phyloP scores from a whole-genome alignment of 1,140 invertebrate genomes.

The Anoplophora glabripennis region DNA sequence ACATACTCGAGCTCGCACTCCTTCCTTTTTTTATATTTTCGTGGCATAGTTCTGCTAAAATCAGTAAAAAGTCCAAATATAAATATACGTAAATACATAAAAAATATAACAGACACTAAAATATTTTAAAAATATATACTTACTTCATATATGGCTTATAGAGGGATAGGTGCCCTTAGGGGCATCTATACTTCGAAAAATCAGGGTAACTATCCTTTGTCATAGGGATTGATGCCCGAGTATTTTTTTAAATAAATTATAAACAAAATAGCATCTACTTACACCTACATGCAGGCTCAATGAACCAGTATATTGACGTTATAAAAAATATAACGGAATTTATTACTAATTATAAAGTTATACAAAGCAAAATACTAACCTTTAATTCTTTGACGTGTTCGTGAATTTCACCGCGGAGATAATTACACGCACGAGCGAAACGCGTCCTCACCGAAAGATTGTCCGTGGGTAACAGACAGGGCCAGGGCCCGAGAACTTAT shows the following conservation, averaged over 20 bases:
- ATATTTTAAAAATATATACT: slow-evolving; percentile 1
- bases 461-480: too few species aligned
- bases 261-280: neutral
- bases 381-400: too few species aligned
- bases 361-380: neutral
- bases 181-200: too few species aligned
- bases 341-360: slow-evolving; percentile 1
- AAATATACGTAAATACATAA: neutral
- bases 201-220: too few species aligned
- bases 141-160: neutral
- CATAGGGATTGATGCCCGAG: neutral
- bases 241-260: neutral
- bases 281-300: neutral
- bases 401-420: too few species aligned
- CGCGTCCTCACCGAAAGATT: too few species aligned
- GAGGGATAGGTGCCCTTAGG: neutral
- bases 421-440: too few species aligned
- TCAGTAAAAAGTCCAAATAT: neutral
- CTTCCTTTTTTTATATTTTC: slow-evolving; percentile 11
- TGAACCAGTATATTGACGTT: slow-evolving; percentile 3
- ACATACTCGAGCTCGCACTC: slow-evolving; percentile 13
- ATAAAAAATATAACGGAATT: slow-evolving; percentile 6
- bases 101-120: neutral
- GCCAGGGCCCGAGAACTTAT: too few species aligned
- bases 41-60: slow-evolving; percentile 2